These are phyloP conservation scores for Dryadula phaetusa DNA, from an alignment of 2,888 invertebrate genomes.

Conservation along the genomic window DNA sequence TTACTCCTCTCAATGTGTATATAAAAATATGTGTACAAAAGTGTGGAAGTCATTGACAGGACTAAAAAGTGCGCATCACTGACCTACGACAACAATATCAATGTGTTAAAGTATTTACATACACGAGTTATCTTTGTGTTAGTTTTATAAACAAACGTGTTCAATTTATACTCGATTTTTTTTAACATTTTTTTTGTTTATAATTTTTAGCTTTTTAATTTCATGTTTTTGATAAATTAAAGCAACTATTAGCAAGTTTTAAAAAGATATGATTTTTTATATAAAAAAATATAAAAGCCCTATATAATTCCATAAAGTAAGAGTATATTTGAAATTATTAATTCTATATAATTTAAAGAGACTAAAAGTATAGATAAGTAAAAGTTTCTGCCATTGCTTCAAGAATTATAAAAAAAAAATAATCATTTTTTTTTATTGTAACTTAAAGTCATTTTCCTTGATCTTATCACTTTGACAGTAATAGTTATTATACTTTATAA, in stretches of 20 bases:
- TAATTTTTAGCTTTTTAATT: too few species aligned
- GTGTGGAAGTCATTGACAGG: constrained; percentile 35
- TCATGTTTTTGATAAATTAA: too few species aligned
- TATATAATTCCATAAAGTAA: background rate
- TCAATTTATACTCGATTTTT: constrained; percentile 4
- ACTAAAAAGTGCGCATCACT: constrained; percentile 34
- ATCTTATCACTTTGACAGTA: constrained; percentile 3
- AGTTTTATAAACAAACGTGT: constrained; percentile 12
- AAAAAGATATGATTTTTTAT: too few species aligned
- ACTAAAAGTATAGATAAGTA: too few species aligned
- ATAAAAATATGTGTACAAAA: constrained; percentile 9
- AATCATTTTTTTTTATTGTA: background rate
- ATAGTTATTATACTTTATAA: constrained; percentile 16
- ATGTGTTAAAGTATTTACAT: constrained; percentile 11
- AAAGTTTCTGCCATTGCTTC: too few species aligned
- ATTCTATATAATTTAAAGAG: too few species aligned
- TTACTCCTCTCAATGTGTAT: too few species aligned
- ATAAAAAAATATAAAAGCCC: too few species aligned
- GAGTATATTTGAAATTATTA: background rate
- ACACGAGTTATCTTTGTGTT: background rate
- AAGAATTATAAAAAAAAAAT: background rate
- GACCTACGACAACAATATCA: constrained; percentile 31
- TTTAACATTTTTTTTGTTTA: too few species aligned
- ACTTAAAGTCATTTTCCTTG: background rate
- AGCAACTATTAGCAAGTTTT: too few species aligned